Base-by-base conservation (phyloP, 2,888 invertebrate species). In the Carpatolechia fugitivella region DNA sequence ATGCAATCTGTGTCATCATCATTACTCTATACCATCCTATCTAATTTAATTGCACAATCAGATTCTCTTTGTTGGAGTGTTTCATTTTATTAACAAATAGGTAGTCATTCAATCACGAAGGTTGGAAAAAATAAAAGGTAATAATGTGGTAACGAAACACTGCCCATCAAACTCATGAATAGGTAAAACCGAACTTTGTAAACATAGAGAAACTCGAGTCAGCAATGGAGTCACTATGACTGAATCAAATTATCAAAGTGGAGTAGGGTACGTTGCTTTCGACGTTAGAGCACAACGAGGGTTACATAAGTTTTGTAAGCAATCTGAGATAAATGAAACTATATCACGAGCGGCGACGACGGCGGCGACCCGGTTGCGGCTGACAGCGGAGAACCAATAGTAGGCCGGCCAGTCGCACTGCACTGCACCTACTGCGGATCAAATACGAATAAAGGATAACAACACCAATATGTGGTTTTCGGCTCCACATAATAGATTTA, bases 1-100 rank as follows among this genome's bases (percentile, higher is more conserved):
- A 41, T 16, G 55, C 61, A 59, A 72, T 67, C 63, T 56, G 52
- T 72, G 70, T 72, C 74, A 73, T 73, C 69, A 53, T n/a, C 54
- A 54, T 60, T 29, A 48, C 13, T 62, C 65, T 7, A 13, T 8
- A 33, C n/a, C n/a, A n/a, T n/a, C n/a, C n/a, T n/a, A n/a, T 13
- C 13, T 38, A 36, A 49, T 18, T 40, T 31, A 30, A 18, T 30
- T 53, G 30, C 36, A 29, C 36, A 46, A 46, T 16, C 14, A 16
- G 11, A 31, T 30, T 47, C 16, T 47, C 10, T 47, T 47, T 18
- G 18, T 36, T 14, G 5, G 14, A 36, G 13, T 14, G 14, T 36
- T 41, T 18, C 11, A 41, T 18, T 41, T 41, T 18, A 11, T 41
- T 18, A 41, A 41, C 16, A 20, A 16, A 41, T 18, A 18, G 40